Evolutionary conservation across 30 jellyfish, hydroid and myxozoan species (phyloP).

Genomic region (Cassiopea xamachana): DNA sequence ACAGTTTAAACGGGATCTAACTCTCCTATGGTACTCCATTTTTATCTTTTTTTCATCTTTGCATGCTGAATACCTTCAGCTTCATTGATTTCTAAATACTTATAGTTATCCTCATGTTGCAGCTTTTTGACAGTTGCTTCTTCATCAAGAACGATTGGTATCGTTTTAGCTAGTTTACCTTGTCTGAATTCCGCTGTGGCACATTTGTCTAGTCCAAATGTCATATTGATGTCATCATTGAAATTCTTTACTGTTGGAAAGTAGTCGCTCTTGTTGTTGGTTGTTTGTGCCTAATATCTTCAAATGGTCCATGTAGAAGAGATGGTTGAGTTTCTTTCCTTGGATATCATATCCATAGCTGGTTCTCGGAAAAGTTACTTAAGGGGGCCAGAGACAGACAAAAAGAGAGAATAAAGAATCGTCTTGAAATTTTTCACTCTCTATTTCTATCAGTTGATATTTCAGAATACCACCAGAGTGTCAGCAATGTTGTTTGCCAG

Average conservation of each 20-base stretch:
- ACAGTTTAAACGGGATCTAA: too few relatives aligned
- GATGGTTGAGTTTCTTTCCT: neutral
- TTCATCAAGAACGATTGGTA: neutral
- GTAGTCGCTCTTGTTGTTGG: neutral
- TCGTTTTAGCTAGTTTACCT: neutral
- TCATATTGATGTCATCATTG: neutral
- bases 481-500: constrained; percentile 11
- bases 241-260: neutral
- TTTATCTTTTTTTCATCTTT: neutral
- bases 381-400: neutral
- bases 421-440: constrained; percentile 55
- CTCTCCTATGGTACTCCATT: neutral
- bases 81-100: neutral
- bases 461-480: neutral
- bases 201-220: neutral
- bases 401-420: constrained; percentile 25
- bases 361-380: neutral
- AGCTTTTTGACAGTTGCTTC: neutral
- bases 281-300: neutral
- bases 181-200: neutral
- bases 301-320: neutral
- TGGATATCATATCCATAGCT: neutral
- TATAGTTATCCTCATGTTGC: neutral
- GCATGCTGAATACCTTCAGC: neutral
- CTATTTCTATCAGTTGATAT: constrained; percentile 20